phyloP scores from a whole-genome alignment of 2,113 vertebrate species.

The Myotis lucifugus region DNA sequence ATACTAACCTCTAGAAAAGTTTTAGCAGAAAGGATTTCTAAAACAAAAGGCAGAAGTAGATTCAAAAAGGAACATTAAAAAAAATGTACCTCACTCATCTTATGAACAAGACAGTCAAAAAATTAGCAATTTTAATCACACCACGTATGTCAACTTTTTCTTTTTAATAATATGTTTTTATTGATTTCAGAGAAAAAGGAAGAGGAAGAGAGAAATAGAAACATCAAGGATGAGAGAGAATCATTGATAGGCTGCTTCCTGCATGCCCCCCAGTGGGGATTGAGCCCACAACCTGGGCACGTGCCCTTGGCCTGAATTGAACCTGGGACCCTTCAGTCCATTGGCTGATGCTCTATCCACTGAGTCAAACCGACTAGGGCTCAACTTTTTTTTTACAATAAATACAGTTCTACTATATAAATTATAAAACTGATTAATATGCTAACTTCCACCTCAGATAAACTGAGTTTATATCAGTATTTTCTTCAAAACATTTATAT shows the following conservation, averaged over 20 bases:
- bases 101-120: not conserved
- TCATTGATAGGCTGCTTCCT: no score
- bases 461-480: not conserved
- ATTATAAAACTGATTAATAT: not conserved
- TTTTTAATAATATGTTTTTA: no score
- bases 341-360: no score
- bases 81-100: not conserved
- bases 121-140: not conserved
- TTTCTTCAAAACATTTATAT: slow-evolving; percentile 48
- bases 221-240: no score
- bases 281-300: no score
- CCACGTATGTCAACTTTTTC: not conserved
- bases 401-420: slow-evolving; percentile 30
- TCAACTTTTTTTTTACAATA: not conserved
- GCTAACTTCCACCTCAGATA: slow-evolving; percentile 15
- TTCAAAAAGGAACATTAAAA: not conserved
- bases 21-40: not conserved
- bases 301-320: no score
- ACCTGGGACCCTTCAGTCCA: no score
- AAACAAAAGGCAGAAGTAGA: not conserved
- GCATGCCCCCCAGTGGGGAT: no score
- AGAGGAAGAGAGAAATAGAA: no score
- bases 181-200: no score
- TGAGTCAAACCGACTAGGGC: no score
- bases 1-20: not conserved